A percentile compares a stretch with the other conserved stretches of the same genome.
Conservation (phyloP, 2,888 invertebrate species). For the Mallateleia sp. region DNA sequence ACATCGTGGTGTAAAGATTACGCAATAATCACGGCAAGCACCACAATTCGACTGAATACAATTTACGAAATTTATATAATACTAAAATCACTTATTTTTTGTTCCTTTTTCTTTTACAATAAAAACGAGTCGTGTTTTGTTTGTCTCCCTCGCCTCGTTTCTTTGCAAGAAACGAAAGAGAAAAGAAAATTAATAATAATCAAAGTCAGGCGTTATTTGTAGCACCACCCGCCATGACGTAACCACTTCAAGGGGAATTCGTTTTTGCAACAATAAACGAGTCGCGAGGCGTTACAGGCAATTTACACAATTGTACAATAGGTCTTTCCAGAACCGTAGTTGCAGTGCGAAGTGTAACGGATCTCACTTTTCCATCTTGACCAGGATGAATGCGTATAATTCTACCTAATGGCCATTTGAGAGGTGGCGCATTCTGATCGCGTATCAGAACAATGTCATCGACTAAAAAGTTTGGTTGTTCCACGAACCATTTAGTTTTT, state of each 20-base stretch:
- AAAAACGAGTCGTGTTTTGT: no score
- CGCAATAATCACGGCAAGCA: no score
- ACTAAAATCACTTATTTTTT: no score
- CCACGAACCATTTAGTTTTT: neutral
- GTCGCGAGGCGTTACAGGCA: conserved; percentile 1
- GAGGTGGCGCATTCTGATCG: neutral
- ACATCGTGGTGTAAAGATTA: no score
- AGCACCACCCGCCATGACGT: neutral
- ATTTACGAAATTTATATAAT: no score
- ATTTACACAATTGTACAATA: no score
- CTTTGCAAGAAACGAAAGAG: neutral
- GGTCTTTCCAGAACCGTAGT: neutral
- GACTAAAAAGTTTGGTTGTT: neutral
- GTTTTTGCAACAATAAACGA: no score
- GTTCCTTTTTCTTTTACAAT: no score
- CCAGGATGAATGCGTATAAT: neutral
- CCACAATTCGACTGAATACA: no score
- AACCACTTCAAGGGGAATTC: no score
- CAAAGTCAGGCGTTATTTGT: no score
- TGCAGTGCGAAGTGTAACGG: neutral
- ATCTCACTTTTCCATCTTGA: neutral
- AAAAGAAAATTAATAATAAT: no score
- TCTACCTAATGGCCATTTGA: neutral
- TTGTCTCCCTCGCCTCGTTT: conserved; percentile 13
- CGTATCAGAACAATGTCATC: neutral